phyloP scores from a whole-genome alignment of 1,140 invertebrate species.

The Vanessa tameamea region DNA sequence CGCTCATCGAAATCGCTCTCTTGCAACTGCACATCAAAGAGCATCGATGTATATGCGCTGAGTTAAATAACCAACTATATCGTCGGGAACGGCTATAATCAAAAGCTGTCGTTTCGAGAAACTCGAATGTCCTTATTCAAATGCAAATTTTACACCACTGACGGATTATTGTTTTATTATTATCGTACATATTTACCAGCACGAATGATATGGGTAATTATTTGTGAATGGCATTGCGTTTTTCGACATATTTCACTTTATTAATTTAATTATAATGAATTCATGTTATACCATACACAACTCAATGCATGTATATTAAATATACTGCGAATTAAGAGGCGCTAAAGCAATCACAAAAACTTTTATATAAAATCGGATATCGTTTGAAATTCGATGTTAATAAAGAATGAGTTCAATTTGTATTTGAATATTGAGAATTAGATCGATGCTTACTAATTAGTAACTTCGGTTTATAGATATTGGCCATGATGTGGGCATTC shows the following conservation, averaged over 20 bases:
- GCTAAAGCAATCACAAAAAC: not conserved
- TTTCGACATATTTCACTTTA: not conserved
- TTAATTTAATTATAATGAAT: conserved; percentile 1
- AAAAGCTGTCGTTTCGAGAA: conserved; percentile 11
- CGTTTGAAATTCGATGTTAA: not conserved
- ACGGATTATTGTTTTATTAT: conserved; percentile 11
- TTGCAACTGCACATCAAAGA: conserved; percentile 68
- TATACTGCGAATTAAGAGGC: not conserved
- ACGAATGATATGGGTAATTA: not conserved
- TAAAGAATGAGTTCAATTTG: not conserved
- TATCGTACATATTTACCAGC: not conserved
- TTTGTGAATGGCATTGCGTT: not conserved
- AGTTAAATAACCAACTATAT: not conserved
- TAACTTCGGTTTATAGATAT: not conserved
- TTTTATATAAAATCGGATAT: not conserved
- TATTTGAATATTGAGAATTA: not conserved
- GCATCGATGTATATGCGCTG: conserved; percentile 24
- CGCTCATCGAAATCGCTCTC: conserved; percentile 80
- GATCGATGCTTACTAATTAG: not conserved
- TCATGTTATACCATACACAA: not conserved
- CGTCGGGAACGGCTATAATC: conserved; percentile 6
- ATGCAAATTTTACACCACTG: not conserved
- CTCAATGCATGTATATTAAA: not conserved
- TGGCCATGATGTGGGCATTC: not conserved
- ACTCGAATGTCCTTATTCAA: conserved; percentile 7